Evolutionary conservation across 2,113 vertebrate species (phyloP).

Genomic region (Barbus barbus): DNA sequence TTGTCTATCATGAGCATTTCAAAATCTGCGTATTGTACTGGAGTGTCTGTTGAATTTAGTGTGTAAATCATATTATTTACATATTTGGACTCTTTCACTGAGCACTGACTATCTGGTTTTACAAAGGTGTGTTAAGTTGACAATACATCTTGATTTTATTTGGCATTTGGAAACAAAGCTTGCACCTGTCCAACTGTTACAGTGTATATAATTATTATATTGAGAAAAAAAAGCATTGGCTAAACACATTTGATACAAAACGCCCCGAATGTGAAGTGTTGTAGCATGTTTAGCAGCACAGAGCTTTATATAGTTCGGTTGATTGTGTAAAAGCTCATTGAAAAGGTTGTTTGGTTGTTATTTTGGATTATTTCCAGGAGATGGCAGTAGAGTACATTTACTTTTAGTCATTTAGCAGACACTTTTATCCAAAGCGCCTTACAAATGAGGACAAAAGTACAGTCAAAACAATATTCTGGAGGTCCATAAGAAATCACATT

Average conservation of each 20-base stretch:
- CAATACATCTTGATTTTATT: not conserved
- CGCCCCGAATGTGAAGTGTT: no score
- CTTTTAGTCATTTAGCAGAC: no score
- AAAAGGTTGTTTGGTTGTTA: not conserved
- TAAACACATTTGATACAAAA: not conserved
- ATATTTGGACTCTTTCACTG: not conserved
- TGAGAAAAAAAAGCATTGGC: not conserved
- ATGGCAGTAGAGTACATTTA: slow-evolving; percentile 63
- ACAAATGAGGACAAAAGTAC: no score
- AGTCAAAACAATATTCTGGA: not conserved
- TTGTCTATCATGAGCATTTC: not conserved
- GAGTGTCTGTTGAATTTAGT: not conserved
- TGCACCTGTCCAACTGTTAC: no score
- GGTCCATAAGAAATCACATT: not conserved
- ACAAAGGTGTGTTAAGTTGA: not conserved
- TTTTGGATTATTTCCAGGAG: slow-evolving; percentile 51
- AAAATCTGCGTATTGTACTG: not conserved
- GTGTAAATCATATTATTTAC: not conserved
- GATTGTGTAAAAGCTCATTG: not conserved
- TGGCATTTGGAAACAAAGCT: not conserved
- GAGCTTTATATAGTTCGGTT: not conserved
- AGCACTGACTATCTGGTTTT: no score
- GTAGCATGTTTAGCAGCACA: no score
- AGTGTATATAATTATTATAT: not conserved
- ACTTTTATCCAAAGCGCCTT: no score